These are phyloP conservation scores for Epizoanthus rinbou DNA, from an alignment of 92 coral and sea anemone species.

Conservation along the genomic window DNA sequence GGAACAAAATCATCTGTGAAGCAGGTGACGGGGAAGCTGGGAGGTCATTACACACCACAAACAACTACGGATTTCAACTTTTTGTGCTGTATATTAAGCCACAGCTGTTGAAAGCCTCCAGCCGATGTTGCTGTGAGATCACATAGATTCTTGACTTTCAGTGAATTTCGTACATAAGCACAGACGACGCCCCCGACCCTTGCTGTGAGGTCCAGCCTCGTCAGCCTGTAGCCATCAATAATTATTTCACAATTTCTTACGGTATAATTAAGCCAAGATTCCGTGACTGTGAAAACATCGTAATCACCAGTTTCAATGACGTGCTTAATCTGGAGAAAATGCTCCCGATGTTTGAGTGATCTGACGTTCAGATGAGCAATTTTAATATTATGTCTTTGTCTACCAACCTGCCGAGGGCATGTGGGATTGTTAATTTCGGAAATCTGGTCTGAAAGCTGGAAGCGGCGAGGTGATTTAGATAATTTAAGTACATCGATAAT, in stretches of 20 bases:
- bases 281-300: constrained; percentile 4
- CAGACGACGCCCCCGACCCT: constrained; percentile 19
- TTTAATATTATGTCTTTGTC: too few species aligned
- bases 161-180: constrained; percentile 4
- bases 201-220: constrained; percentile 22
- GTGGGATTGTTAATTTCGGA: too few species aligned
- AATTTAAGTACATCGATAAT: too few species aligned
- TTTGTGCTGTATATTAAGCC: constrained; percentile 28
- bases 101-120: constrained; percentile 38
- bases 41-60: constrained; percentile 34
- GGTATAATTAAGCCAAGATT: constrained; percentile 30
- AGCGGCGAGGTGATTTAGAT: too few species aligned
- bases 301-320: too few species aligned
- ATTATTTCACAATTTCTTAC: constrained; percentile 33
- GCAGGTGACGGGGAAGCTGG: constrained; percentile 4
- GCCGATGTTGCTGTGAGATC: constrained; percentile 17
- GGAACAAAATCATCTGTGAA: constrained; percentile 33
- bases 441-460: too few species aligned
- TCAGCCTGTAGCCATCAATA: constrained; percentile 7
- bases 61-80: constrained; percentile 23
- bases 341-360: constrained; percentile 6
- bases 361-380: constrained; percentile 5
- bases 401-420: too few species aligned
- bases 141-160: background rate
- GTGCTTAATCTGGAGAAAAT: background rate